These are phyloP conservation scores for Cyrtorhinus lividipennis DNA, from an alignment of 1,140 invertebrate species.

Conservation along the genomic window DNA sequence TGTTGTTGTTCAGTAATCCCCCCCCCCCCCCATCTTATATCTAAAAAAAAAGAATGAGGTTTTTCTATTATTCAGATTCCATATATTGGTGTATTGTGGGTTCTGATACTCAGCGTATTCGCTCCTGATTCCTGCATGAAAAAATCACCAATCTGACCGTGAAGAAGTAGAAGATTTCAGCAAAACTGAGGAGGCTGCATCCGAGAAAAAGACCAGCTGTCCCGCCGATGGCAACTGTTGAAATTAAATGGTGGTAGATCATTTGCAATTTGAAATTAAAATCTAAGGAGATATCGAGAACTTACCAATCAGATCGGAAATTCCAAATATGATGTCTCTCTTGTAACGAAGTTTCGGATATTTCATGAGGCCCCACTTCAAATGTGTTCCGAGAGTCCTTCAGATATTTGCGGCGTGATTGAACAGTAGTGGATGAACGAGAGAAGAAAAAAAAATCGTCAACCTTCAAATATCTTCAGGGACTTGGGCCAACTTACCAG, in stretches of 20 bases:
- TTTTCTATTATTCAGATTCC: no score
- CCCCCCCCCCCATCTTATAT: no score
- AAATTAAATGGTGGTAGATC: neutral
- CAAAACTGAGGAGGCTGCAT: slow-evolving; percentile 26
- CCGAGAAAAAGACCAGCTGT: slow-evolving; percentile 26
- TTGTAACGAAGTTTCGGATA: slow-evolving; percentile 49
- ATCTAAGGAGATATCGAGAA: neutral
- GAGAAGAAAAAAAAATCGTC: neutral
- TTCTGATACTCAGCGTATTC: no score
- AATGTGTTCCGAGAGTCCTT: slow-evolving; percentile 46
- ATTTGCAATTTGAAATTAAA: neutral
- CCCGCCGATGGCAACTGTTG: slow-evolving; percentile 42
- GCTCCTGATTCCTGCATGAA: no score
- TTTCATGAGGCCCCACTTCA: slow-evolving; percentile 50
- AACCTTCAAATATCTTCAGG: no score
- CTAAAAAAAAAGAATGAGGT: no score
- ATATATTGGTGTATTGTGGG: no score
- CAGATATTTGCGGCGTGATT: no score
- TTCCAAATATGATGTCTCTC: slow-evolving; percentile 51
- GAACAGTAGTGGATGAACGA: no score
- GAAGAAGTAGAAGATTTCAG: slow-evolving; percentile 26
- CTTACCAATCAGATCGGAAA: slow-evolving; percentile 49
- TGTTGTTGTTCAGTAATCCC: no score
- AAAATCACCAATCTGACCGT: slow-evolving; percentile 17
- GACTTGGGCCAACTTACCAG: slow-evolving; percentile 20